Evolutionary conservation across 2,797 vertebrate genomes (phyloP), one percentile per base, ranked within the genome.

Genomic region (Cossypha polioptera): DNA sequence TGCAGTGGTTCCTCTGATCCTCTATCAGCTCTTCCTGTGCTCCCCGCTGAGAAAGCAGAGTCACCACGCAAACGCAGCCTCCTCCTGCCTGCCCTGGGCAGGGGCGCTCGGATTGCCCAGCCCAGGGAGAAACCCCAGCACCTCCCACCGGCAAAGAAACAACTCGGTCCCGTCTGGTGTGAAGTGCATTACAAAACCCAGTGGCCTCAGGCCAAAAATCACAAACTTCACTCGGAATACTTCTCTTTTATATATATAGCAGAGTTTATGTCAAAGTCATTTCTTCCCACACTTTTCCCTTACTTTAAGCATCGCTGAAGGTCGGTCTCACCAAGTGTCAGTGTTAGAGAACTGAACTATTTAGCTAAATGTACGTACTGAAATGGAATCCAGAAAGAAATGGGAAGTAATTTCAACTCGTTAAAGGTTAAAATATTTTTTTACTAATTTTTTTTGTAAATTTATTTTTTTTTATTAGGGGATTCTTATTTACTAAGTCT

Each of bases 1-100:
- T 94, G 82, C 81, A 40, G 13, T 31, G 67, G 83, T 59, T 68
- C 9, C 81, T 43, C 42, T 85, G 63, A 79, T 89, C 66, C 86
- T 75, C 51, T 84, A 1, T 76, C 94, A 89, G 88, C 66, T 43
- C 58, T 92, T 94, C 71, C 95, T 92, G 77, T 45, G 55, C 31
- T 82, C 45, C 50, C 58, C 35, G 28, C 93, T 94, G 91, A 42
- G 77, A 40, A 68, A 76, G 33, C 3, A 0, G 7, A 51, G 16
- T 59, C 75, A 5, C 36, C 21, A 4, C 19, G 58, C 29, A 35
- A 28, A 45, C 61, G 5, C 55, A 48, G 3, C 72, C 50, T 51
- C 50, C 28, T 17, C 14, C 62, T 16, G 6, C 29, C 72, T 45
- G 10, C 55, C n/a, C 74, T 8, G 26, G 14, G 16, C 74, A 63